phyloP scores from a whole-genome alignment of 2,797 vertebrate genomes.

The Epinephelus malabaricus region DNA sequence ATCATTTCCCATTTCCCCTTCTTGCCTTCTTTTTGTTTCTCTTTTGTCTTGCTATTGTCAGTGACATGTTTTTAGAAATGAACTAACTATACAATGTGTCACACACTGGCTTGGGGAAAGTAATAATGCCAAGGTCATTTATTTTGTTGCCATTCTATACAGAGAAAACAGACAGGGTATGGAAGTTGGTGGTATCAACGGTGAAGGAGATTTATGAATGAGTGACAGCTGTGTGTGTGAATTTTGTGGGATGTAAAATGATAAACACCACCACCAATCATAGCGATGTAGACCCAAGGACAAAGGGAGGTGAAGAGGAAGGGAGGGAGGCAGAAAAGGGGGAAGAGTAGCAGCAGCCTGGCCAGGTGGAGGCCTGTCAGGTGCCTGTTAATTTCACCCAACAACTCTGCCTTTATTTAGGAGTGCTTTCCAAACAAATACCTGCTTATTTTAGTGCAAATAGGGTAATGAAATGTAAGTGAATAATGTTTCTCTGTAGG shows the following conservation, averaged over 20 bases:
- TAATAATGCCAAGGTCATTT: no score
- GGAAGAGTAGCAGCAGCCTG: slow-evolving; percentile 1
- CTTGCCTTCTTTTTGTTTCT: not conserved
- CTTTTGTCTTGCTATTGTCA: not conserved
- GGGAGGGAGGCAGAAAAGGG: slow-evolving; percentile 39
- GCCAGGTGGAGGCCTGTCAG: slow-evolving; percentile 1
- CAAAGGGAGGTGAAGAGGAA: slow-evolving; percentile 43
- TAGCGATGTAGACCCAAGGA: slow-evolving; percentile 13
- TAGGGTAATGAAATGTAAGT: not conserved
- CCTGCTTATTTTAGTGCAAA: not conserved
- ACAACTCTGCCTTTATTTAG: slow-evolving; percentile 8
- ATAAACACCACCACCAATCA: slow-evolving; percentile 30
- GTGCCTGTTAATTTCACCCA: not conserved
- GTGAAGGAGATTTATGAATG: not conserved
- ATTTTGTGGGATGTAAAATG: slow-evolving; percentile 9
- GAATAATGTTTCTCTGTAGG: not conserved
- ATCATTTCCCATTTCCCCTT: not conserved
- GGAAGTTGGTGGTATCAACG: not conserved
- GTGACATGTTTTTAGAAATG: no score
- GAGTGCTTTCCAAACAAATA: not conserved
- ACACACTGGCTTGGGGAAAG: no score
- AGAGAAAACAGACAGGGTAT: not conserved
- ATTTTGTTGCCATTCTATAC: no score
- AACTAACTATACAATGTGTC: no score
- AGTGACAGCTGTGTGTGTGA: not conserved